Evolutionary conservation across 2,888 invertebrate genomes (phyloP).

Genomic region (Parthenolecanium corni): DNA sequence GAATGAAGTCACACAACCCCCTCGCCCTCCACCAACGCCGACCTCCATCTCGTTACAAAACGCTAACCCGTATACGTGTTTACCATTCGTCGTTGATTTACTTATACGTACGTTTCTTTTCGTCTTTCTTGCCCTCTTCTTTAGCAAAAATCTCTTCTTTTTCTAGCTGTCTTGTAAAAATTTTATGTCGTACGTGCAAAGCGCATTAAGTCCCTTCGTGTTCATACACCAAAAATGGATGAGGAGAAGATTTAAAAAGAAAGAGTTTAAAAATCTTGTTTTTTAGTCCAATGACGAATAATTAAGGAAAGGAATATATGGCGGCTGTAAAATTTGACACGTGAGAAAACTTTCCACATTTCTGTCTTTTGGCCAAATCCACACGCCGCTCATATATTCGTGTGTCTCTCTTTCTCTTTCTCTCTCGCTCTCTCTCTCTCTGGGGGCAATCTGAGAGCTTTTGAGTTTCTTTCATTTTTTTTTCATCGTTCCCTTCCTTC

Average conservation of each 20-base stretch:
- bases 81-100: too few species aligned
- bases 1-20: constrained; percentile 24
- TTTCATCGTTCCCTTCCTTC: background rate
- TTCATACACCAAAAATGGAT: background rate
- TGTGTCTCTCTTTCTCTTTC: background rate
- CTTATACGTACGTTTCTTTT: too few species aligned
- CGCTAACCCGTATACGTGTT: too few species aligned
- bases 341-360: too few species aligned
- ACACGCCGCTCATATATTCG: too few species aligned
- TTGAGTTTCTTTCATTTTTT: constrained; percentile 6
- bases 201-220: background rate
- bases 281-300: background rate
- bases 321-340: too few species aligned
- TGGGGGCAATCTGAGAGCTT: background rate
- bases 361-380: too few species aligned
- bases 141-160: background rate
- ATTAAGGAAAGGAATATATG: too few species aligned
- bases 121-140: background rate
- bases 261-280: background rate
- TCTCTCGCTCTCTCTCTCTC: constrained; percentile 2
- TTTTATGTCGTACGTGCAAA: background rate
- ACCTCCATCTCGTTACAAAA: too few species aligned
- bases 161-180: background rate
- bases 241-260: background rate
- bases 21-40: background rate